These are phyloP conservation scores for Leuciscus idus DNA, from an alignment of 2,113 vertebrate genomes.

Conservation along the genomic window DNA sequence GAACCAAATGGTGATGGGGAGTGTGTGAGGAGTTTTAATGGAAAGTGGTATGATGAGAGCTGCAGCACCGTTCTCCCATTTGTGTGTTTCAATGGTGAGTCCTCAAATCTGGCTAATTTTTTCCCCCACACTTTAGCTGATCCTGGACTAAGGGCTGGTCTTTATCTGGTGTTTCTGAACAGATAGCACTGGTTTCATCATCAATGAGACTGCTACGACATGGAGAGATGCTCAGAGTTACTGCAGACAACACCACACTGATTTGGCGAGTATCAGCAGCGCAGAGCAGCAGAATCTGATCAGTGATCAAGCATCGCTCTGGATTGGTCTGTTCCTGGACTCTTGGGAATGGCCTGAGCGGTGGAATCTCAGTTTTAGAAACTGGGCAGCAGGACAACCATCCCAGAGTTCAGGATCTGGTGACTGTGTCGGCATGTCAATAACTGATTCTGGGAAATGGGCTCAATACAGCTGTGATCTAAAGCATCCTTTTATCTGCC, in stretches of 20 bases:
- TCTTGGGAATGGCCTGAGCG: slow-evolving; percentile 36
- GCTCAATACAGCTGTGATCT: neutral
- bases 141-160: neutral
- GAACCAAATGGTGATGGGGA: neutral
- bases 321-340: slow-evolving; percentile 49
- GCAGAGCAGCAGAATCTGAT: neutral
- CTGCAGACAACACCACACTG: slow-evolving; percentile 40
- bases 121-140: neutral
- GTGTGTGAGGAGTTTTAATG: neutral
- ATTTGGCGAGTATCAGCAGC: slow-evolving; percentile 22
- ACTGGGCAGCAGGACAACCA: slow-evolving; percentile 20
- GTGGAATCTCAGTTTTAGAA: neutral
- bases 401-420: neutral
- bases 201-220: neutral
- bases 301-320: neutral
- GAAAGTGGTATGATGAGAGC: neutral
- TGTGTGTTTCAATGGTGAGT: slow-evolving; percentile 40
- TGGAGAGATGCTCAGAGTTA: slow-evolving; percentile 41
- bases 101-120: neutral
- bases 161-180: slow-evolving; percentile 16
- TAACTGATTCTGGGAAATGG: slow-evolving; percentile 24
- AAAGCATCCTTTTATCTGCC: slow-evolving; percentile 31
- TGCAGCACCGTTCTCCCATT: neutral
- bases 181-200: slow-evolving; percentile 3
- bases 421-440: slow-evolving; percentile 30